phyloP scores from a whole-genome alignment of 2,888 invertebrate genomes.

The Hirudinaria manillensis region DNA sequence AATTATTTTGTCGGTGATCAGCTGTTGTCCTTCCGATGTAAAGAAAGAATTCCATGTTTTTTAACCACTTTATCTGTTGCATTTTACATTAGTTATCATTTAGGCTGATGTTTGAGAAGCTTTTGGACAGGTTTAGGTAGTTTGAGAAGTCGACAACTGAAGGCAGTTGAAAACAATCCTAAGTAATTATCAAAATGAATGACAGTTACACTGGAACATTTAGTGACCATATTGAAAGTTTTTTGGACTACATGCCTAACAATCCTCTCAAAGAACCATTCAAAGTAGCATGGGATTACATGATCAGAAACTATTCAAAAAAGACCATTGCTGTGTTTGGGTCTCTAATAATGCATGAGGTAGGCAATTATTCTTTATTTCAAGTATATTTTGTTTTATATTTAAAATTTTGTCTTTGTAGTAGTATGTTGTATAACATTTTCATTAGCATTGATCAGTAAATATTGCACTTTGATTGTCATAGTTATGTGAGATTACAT shows the following conservation, averaged over 20 bases:
- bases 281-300: constrained; percentile 39
- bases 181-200: too few relatives aligned
- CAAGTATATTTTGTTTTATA: background rate
- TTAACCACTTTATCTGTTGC: too few relatives aligned
- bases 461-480: too few relatives aligned
- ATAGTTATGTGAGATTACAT: too few relatives aligned
- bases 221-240: constrained; percentile 31
- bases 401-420: background rate
- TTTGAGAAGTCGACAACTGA: too few relatives aligned
- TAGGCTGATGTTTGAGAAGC: background rate
- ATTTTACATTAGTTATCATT: too few relatives aligned
- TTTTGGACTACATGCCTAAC: constrained; percentile 35
- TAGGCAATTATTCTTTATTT: constrained; percentile 30
- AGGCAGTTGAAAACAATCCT: too few relatives aligned
- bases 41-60: too few relatives aligned
- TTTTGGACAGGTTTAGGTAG: background rate
- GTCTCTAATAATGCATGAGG: constrained; percentile 48
- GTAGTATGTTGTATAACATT: too few relatives aligned
- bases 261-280: constrained; percentile 37
- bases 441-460: too few relatives aligned
- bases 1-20: too few relatives aligned
- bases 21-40: too few relatives aligned
- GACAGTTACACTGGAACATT: background rate
- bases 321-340: constrained; percentile 48
- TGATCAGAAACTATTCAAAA: constrained; percentile 45